Evolutionary conservation across 2,113 vertebrate species (phyloP).

Genomic region (Cephalopterus ornatus): DNA sequence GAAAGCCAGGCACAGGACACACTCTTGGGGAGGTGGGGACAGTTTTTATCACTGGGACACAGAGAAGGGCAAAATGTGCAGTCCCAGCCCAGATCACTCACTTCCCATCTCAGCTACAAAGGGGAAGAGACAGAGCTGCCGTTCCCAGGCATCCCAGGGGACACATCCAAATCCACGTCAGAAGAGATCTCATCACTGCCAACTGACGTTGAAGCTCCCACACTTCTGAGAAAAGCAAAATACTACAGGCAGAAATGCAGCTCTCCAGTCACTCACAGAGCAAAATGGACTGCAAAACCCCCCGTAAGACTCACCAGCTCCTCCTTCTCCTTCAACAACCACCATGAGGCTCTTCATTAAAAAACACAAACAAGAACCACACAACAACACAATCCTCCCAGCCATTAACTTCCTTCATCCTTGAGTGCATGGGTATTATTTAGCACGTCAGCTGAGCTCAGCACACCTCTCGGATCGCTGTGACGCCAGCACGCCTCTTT

Average conservation of each 20-base stretch:
- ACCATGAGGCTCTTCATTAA: background rate
- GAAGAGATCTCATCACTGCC: background rate
- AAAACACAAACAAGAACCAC: background rate
- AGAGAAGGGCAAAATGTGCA: background rate
- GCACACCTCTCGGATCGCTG: background rate
- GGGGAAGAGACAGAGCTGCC: rapidly evolving
- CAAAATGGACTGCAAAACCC: background rate
- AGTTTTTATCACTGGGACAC: background rate
- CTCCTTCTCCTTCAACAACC: background rate
- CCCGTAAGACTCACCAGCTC: background rate
- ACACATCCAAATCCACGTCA: background rate
- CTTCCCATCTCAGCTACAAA: rapidly evolving
- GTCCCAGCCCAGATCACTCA: rapidly evolving
- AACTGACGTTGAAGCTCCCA: rapidly evolving
- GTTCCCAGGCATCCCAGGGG: background rate
- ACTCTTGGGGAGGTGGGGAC: rapidly evolving
- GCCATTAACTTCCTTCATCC: background rate
- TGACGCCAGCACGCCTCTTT: background rate
- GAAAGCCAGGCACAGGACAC: background rate
- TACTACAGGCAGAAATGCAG: background rate
- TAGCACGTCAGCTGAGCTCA: background rate
- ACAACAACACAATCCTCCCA: background rate
- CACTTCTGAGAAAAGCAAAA: background rate
- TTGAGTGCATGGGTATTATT: background rate
- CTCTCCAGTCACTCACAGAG: background rate